A percentile compares a stretch with the other conserved stretches of the same genome.
These are phyloP conservation scores for Peromyscus eremicus DNA, from an alignment of 2,797 vertebrate genomes.

Conservation along the genomic window DNA sequence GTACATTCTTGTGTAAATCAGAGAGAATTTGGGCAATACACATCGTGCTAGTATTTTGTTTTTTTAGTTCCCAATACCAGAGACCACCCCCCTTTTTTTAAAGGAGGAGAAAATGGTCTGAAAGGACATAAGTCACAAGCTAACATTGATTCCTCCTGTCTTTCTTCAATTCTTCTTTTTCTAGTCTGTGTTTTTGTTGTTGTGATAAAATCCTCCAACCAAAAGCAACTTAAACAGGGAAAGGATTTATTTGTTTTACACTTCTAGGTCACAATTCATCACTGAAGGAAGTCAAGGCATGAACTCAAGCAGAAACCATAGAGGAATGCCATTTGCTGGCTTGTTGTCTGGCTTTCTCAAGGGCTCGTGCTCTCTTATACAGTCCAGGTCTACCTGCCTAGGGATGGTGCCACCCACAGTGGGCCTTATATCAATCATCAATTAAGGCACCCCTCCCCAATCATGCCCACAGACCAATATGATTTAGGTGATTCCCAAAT, in stretches of 20 bases:
- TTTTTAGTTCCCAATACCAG: background rate
- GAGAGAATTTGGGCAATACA: background rate
- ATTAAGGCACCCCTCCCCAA: background rate
- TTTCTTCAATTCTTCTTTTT: background rate
- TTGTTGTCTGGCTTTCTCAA: background rate
- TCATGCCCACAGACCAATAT: background rate
- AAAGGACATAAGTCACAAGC: background rate
- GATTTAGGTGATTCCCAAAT: background rate
- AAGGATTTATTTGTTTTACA: background rate
- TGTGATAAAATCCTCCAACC: background rate
- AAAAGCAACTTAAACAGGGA: background rate
- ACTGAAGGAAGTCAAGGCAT: background rate
- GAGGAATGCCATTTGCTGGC: background rate
- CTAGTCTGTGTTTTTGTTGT: background rate
- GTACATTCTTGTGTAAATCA: background rate
- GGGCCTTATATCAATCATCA: background rate
- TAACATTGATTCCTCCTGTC: accelerated
- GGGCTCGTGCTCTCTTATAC: background rate
- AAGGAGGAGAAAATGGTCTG: background rate
- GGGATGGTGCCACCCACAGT: background rate
- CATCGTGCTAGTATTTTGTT: background rate
- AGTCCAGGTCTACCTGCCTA: background rate
- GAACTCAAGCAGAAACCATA: background rate
- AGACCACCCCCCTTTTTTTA: background rate
- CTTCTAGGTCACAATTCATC: background rate